phyloP scores from a whole-genome alignment of 2,113 vertebrate genomes.

The Laterallus jamaicensis region DNA sequence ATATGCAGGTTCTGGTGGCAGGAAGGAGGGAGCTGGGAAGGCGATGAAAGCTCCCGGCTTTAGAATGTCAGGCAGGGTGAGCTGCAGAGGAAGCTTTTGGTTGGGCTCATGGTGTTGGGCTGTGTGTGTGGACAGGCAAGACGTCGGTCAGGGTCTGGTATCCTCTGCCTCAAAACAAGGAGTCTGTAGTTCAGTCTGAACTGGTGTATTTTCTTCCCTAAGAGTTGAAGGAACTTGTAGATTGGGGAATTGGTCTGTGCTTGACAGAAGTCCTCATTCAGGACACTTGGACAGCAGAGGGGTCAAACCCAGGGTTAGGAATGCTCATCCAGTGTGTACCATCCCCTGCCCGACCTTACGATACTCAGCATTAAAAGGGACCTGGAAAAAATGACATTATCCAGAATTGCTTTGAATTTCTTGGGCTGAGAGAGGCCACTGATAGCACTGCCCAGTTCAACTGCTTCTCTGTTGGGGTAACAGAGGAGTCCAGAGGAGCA shows the following conservation, averaged over 20 bases:
- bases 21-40: background rate
- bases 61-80: background rate
- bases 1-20: background rate
- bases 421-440: background rate
- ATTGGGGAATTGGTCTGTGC: background rate
- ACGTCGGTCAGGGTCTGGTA: accelerated
- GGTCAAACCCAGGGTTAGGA: background rate
- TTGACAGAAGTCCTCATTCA: background rate
- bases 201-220: background rate
- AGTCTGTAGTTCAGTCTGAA: background rate
- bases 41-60: background rate
- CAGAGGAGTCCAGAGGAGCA: background rate
- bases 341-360: background rate
- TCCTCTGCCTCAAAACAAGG: background rate
- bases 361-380: background rate
- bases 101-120: background rate
- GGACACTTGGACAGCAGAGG: background rate
- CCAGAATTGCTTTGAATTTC: background rate
- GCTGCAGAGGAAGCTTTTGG: background rate
- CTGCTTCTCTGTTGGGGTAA: background rate
- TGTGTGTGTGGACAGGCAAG: accelerated
- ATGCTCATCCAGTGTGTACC: background rate
- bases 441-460: accelerated
- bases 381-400: background rate
- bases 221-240: background rate